Conservation (phyloP, 1,140 invertebrate species). For the Ceratina calcarata region DNA sequence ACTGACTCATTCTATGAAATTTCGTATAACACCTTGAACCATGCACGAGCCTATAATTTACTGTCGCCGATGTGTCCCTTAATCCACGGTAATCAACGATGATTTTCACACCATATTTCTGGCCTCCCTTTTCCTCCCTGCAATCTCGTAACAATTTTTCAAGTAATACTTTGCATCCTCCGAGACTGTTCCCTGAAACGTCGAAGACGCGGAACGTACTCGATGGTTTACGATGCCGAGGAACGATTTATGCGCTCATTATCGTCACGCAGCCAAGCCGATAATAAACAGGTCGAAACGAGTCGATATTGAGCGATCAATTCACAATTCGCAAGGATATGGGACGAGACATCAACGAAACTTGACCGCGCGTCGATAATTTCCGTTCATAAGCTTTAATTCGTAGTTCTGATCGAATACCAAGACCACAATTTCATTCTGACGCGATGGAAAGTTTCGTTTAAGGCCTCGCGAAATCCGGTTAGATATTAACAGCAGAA, state of each 20-base stretch:
- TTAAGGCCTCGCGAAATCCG: not conserved
- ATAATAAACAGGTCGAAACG: slow-evolving; percentile 24
- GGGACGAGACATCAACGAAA: not conserved
- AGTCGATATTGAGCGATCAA: slow-evolving; percentile 45
- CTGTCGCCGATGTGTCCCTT: too few relatives aligned
- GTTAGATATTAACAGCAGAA: too few relatives aligned
- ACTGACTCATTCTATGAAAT: too few relatives aligned
- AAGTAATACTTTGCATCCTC: too few relatives aligned
- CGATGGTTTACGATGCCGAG: not conserved
- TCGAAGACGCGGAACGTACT: not conserved
- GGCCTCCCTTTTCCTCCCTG: not conserved
- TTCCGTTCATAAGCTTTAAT: slow-evolving; percentile 25
- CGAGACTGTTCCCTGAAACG: not conserved
- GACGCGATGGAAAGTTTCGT: slow-evolving; percentile 8
- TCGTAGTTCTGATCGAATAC: not conserved
- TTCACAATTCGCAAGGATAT: slow-evolving; percentile 8
- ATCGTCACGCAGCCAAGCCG: slow-evolving; percentile 5
- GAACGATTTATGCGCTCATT: slow-evolving; percentile 32
- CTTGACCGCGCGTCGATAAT: slow-evolving; percentile 10
- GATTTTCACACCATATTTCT: not conserved
- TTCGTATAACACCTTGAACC: too few relatives aligned
- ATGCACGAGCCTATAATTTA: not conserved
- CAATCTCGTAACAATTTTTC: not conserved
- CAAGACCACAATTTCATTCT: not conserved
- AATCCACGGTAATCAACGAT: not conserved